Base-by-base conservation (phyloP, 2,113 vertebrate genomes). In the Pygoscelis adeliae region DNA sequence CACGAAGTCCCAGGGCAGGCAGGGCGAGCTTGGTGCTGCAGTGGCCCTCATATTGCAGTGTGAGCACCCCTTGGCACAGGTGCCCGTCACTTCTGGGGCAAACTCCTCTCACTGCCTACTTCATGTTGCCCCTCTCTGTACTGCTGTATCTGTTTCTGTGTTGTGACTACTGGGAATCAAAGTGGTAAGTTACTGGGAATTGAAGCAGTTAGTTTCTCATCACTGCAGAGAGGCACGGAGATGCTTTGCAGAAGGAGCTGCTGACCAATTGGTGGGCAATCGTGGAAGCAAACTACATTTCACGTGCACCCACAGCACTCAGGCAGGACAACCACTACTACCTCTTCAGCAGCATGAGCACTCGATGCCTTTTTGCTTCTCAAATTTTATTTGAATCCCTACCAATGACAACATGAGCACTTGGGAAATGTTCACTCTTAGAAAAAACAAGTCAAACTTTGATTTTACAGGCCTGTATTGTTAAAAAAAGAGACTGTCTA, bases 311-410 rank as follows among this genome's bases (percentile, higher is more conserved):
- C 15, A 6, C 38, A 70, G 42, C 34, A 49, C 58, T 63, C 50
- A 21, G 53, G 74, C 65, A 74, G 55, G 56, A 74, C 44, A 86
- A 30, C 15, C 50, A 77, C 52, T 58, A 49, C 86, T 84, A 19
- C 53, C 16, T 81, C 83, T 89, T 77, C 26, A 56, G 44, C 86
- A 90, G 44, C 65, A 58, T 55, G 46, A 96, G 42, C 49, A 26
- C 10, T 92, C 1, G 2, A n/a, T 83, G n/a, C 47, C 50, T 86
- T 90, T 90, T 95, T 65, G 66, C 61, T 87, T 30, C 67, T 93
- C 66, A 72, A 30, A 87, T 85, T 79, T 69, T 87, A 76, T 82
- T 88, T 81, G 65, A 97, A 91, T 94, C 50, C 40, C 52, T 83
- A 58, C 27, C 76, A 83, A n/a, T 65, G 86, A 61, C 63, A 95